Percentiles rank a stretch among this genome's conserved stretches.
Evolutionary conservation across 2,797 vertebrate species (phyloP).

Genomic region (Phoeniculus purpureus): DNA sequence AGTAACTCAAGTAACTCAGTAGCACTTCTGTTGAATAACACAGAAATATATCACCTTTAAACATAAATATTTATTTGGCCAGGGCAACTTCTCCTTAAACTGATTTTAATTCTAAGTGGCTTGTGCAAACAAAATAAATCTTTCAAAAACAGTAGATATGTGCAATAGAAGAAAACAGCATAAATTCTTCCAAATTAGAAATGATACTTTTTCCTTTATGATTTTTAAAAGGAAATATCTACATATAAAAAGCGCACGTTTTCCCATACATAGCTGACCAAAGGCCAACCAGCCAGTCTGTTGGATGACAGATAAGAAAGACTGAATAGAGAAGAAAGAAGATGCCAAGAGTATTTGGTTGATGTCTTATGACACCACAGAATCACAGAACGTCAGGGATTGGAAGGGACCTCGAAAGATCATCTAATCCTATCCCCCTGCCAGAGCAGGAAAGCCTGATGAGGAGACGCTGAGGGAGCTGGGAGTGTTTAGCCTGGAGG

Average conservation of each 20-base stretch:
- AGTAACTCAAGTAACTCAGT: not conserved
- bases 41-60: not conserved
- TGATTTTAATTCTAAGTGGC: not conserved
- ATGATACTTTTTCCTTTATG: not conserved
- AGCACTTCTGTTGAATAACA: not conserved
- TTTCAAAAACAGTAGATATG: not conserved
- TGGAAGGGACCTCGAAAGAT: no score
- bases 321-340: not conserved
- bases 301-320: not conserved
- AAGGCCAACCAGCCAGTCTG: not conserved
- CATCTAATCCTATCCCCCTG: no score
- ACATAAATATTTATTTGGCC: not conserved
- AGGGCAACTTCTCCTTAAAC: not conserved
- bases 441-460: no score
- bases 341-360: no score
- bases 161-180: not conserved
- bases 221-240: not conserved
- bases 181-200: not conserved
- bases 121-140: not conserved
- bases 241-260: not conserved
- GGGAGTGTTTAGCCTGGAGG: no score
- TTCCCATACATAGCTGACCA: not conserved
- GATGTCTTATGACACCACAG: no score
- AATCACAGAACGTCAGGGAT: not conserved
- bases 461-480: no score